These are phyloP conservation scores for Coendou prehensilis DNA, from an alignment of 2,797 vertebrate species.

Conservation along the genomic window DNA sequence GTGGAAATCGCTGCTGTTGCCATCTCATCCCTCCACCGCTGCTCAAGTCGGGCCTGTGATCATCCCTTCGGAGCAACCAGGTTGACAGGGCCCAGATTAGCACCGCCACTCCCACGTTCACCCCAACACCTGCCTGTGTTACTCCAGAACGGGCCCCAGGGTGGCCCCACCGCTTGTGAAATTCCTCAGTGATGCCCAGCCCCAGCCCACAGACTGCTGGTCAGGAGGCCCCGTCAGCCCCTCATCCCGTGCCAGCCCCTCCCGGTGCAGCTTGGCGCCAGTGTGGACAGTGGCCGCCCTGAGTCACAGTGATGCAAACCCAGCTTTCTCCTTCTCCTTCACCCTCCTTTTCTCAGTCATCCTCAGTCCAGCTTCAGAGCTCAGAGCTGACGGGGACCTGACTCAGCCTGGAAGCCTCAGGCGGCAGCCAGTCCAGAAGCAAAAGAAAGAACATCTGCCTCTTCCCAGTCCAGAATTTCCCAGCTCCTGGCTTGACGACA, in stretches of 20 bases:
- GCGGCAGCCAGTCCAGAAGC: neutral
- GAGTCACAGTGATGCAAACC: rapidly evolving
- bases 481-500: neutral
- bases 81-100: conserved; percentile 60
- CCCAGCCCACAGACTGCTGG: neutral
- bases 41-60: conserved; percentile 38
- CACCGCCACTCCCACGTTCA: conserved; percentile 57
- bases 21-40: neutral
- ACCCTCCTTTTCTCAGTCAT: neutral
- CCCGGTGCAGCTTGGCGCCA: neutral
- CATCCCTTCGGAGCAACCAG: neutral
- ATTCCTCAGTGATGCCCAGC: conserved; percentile 44
- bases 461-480: neutral
- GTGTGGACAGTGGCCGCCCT: rapidly evolving
- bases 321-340: neutral
- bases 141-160: conserved; percentile 12
- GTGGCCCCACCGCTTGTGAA: conserved; percentile 50
- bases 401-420: rapidly evolving
- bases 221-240: neutral
- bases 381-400: neutral
- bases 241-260: neutral
- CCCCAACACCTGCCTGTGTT: neutral
- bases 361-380: neutral
- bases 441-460: neutral
- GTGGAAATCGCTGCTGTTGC: conserved; percentile 23